Evolutionary conservation across 2,113 vertebrate genomes (phyloP), one percentile per base, ranked within the genome.

Genomic region (Lasiurus borealis): DNA sequence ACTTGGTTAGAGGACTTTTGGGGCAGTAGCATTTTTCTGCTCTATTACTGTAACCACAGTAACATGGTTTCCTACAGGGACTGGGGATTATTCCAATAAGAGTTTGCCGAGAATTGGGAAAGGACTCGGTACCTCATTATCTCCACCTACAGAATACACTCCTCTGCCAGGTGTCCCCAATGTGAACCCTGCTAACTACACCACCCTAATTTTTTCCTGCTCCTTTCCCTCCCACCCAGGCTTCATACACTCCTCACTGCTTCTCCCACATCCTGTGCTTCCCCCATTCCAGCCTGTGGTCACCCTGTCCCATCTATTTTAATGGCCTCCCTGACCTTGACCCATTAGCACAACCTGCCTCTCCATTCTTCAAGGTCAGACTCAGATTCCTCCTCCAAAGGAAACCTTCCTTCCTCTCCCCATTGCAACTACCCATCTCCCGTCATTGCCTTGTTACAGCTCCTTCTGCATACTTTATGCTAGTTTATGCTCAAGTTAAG

Each of bases 201-300:
- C 19, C 5, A 16, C 52, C 52, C 18, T 73, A 8, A 4, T 62
- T 31, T 57, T 34, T 14, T 48, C 44, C 31, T 19, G 62, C 48
- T 34, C n/a, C 21, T 9, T 25, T 12, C 62, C 48, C 66, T 8
- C 6, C 14, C 11, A 3, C 2, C 11, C 0, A 0, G 8, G 77
- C 48, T 34, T 48, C 50, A 8, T 9, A 25, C 0, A 8, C 52
- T 14, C 48, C 48, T 85, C 3, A 4, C 46, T 68, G 48, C 71
- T 54, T 52, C 66, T n/a, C 18, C 72, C 11, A 40, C 54, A 36
- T 31, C 25, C 31, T 77, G 4, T 31, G 48, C 23, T 31, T 50
- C 54, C 48, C 27, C 10, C 40, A 44, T 31, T 57, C 44, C 34
- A 62, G 34, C 52, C 34, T 29, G 75, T 16, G 44, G 46, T 77